Evolutionary conservation across 2,113 vertebrate species (phyloP).

Genomic region (Pluvianellus socialis): DNA sequence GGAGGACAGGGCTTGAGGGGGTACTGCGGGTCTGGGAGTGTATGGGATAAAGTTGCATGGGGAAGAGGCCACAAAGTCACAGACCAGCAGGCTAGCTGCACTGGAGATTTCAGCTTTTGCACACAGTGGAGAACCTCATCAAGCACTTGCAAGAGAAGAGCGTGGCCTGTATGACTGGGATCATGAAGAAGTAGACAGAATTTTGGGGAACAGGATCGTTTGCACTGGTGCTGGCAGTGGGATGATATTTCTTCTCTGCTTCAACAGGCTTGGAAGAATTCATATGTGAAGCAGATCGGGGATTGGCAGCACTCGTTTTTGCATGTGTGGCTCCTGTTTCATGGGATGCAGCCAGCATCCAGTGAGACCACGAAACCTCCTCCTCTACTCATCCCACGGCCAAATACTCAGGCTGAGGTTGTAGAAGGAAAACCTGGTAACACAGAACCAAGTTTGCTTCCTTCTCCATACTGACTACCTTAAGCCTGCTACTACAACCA

Average conservation of each 20-base stretch:
- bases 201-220: neutral
- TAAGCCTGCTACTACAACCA: neutral
- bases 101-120: neutral
- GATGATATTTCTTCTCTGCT: neutral
- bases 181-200: neutral
- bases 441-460: neutral
- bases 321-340: neutral
- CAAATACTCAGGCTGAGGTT: neutral
- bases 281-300: neutral
- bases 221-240: too few species aligned
- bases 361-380: neutral
- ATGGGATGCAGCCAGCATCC: neutral
- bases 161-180: neutral
- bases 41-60: neutral
- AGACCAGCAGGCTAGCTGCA: neutral
- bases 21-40: neutral
- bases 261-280: neutral
- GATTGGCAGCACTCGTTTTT: fast-evolving
- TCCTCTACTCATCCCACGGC: neutral
- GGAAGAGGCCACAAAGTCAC: neutral
- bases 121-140: neutral
- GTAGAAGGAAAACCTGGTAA: neutral
- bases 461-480: neutral
- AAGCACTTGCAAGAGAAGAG: neutral
- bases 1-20: neutral